Evolutionary conservation across 1,140 invertebrate species (phyloP), one percentile per base, ranked within the genome.

Genomic region (Brachionus koreanus): DNA sequence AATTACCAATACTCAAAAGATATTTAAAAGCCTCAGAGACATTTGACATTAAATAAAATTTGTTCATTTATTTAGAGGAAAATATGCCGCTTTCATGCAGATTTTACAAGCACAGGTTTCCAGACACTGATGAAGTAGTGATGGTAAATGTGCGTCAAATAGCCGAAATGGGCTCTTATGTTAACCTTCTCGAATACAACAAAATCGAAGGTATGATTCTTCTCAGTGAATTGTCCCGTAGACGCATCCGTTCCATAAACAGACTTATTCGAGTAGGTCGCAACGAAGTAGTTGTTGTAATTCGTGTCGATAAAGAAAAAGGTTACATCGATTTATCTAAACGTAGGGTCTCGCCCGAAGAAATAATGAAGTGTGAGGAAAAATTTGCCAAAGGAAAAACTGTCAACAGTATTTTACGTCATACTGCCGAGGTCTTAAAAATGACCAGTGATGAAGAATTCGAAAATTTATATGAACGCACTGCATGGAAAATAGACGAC

Each of bases 241-340:
- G 97, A 90, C 94, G 98, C 91, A 99, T 99, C 85, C 91, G 98
- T 84, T 99, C 97, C 49, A 98, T 99, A 84, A 99, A 99, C 89
- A 99, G 99, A 92, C 91, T 99, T 76, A 98, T 99, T 87, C 91
- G 97, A 84, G 96, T 99, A 63, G 98, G 97, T 39, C 94, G 98
- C 90, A 98, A 94, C 83, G 98, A 99, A 90, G 97, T 97, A 82
- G 97, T 99, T 39, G 96, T 99, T 67, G 98, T 99, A 43, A 99
- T 99, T 88, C 92, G 98, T 90, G 98, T 99, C 7, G 97, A 99
- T 87, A 97, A 98, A 91, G 96, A 98, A 85, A 99, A 99, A 92
- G 97, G 95, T 95, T 99, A 99, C 86, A 99, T 99, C 88, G 98
- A 99, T 92, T 91, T 99, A 83, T 98, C 97, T 82, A 99, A 99